Evolutionary conservation across 2,888 invertebrate species (phyloP), one percentile per base, ranked within the genome.

Genomic region (Noctua fimbriata): DNA sequence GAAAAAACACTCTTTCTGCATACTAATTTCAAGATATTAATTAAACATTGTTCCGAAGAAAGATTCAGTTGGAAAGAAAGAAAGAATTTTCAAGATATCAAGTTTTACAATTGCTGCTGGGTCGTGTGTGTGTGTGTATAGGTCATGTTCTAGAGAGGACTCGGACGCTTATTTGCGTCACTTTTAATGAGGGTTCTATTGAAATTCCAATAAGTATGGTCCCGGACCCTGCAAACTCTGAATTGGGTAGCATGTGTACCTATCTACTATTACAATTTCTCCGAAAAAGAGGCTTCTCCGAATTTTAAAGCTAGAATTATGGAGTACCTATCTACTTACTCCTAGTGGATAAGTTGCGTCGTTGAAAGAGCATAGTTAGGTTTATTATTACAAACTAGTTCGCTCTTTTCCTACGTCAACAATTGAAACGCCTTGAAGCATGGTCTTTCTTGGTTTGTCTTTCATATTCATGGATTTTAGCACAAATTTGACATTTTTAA

Each of bases 171-270:
- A 18, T 69, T 67, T 75, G 16, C 28, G 32, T 69, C 52, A 58
- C 47, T 69, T 83, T 60, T 69, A 83, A 85, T 76, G 82, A 81
- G 66, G 28, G 49, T 73, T 76, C 60, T 32, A 67, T 70, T 83
- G 81, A 70, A 66, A 52, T n/a, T 58, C 14, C 60, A 70, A 44
- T 36, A 66, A 55, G 52, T 47, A 28, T 47, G 55, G 32, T 16
- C 24, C 36, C 28, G 65, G 76, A 67, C 41, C 69, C 73, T 49
- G 32, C 32, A 63, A 32, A 24, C 73, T 66, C 52, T 7, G 73
- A 81, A 83, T 81, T 81, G 73, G 58, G 41, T 73, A 81, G 41
- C 69, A 24, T 55, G 71, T 65, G 69, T 69, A 60, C 21, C 44
- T 32, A 36, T n/a, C 10, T 55, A 44, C 32, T 41, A 80, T 73